These are phyloP conservation scores for Anas platyrhynchos DNA, from an alignment of 2,113 vertebrate species.

Conservation along the genomic window DNA sequence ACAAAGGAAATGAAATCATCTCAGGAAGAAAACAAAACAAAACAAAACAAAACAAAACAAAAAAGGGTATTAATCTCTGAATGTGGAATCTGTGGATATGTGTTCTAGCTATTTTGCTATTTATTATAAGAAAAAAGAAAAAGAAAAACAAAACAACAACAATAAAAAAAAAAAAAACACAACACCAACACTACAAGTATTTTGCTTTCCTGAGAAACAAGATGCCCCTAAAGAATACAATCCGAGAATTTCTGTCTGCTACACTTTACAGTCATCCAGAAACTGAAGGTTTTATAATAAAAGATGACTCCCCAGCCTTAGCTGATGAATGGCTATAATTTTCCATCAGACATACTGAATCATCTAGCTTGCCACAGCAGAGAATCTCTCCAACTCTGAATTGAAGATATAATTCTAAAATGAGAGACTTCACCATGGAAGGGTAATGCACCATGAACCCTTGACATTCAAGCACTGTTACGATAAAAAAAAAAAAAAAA, in stretches of 20 bases:
- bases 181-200: background rate
- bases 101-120: background rate
- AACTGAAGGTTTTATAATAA: constrained; percentile 62
- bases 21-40: background rate
- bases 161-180: too few relatives aligned
- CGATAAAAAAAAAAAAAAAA: background rate
- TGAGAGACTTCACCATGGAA: background rate
- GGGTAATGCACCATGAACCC: background rate
- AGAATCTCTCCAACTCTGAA: constrained; percentile 52
- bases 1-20: background rate
- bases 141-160: too few relatives aligned
- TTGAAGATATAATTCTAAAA: constrained; percentile 68
- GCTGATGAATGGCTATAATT: constrained; percentile 75
- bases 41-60: too few relatives aligned
- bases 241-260: constrained; percentile 44
- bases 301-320: constrained; percentile 61
- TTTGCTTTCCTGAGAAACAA: constrained; percentile 55
- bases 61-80: background rate
- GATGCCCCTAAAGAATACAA: constrained; percentile 24
- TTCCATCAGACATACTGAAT: constrained; percentile 60
- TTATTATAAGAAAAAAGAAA: background rate
- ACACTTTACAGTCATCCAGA: constrained; percentile 58
- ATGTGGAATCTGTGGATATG: background rate
- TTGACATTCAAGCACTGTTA: background rate
- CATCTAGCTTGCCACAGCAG: constrained; percentile 38